A percentile compares a stretch with the other conserved stretches of the same genome.
These are phyloP conservation scores for Erythrocercus mccallii DNA, from an alignment of 2,113 vertebrate species.

Conservation along the genomic window DNA sequence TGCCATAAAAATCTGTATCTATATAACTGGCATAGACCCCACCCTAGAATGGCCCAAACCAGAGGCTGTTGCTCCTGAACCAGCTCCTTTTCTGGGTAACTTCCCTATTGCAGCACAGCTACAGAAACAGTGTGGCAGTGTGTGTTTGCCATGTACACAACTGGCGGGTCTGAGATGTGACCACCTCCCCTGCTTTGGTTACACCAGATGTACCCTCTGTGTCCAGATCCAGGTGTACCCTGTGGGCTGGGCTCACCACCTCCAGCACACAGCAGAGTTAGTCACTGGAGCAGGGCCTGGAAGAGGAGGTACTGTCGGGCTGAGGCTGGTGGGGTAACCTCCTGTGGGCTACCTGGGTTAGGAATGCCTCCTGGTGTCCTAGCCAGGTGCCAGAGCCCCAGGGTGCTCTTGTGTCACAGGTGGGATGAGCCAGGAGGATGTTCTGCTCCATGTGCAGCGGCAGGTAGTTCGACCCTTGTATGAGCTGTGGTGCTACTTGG, in stretches of 20 bases:
- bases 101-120: not conserved
- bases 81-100: not conserved
- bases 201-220: not conserved
- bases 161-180: rapidly evolving
- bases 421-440: not conserved
- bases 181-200: not conserved
- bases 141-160: rapidly evolving
- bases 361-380: not conserved
- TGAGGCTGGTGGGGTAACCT: not conserved
- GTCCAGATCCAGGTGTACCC: rapidly evolving
- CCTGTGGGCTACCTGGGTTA: rapidly evolving
- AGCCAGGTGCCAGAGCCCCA: not conserved
- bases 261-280: rapidly evolving
- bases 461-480: rapidly evolving
- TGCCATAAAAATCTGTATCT: not conserved
- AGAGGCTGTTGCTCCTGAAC: not conserved
- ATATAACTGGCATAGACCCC: not conserved
- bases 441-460: not conserved
- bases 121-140: not conserved
- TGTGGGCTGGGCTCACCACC: not conserved
- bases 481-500: not conserved
- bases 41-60: not conserved
- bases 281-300: not conserved
- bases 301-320: not conserved
- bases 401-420: not conserved